Evolutionary conservation across 2,113 vertebrate genomes (phyloP).

Genomic region (Thamnaconus septentrionalis): DNA sequence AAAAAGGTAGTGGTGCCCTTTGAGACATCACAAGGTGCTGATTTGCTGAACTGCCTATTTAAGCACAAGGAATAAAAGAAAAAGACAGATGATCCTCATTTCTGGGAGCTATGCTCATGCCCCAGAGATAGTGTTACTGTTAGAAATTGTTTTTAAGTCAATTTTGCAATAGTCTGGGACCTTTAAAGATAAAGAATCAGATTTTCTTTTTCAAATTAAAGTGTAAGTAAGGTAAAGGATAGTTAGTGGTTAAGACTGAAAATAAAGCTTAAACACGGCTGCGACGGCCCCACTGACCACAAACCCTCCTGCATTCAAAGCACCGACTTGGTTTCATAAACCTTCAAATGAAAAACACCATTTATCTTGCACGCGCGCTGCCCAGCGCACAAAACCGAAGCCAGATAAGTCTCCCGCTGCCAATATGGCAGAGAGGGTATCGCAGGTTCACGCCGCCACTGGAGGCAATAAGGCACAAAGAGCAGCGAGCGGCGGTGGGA

Average conservation of each 20-base stretch:
- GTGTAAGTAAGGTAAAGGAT: background rate
- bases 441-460: conserved; percentile 27
- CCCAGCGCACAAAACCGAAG: conserved; percentile 42
- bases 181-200: too few species aligned
- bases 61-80: too few species aligned
- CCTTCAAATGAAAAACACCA: conserved; percentile 17
- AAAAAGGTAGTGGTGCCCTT: too few species aligned
- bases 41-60: too few species aligned
- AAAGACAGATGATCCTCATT: too few species aligned
- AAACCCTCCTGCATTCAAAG: conserved; percentile 16
- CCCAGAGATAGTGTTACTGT: too few species aligned
- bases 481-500: conserved; percentile 37
- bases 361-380: conserved; percentile 29
- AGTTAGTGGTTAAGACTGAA: too few species aligned
- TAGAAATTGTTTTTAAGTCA: too few species aligned
- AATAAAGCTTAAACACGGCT: too few species aligned
- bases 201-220: background rate
- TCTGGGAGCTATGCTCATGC: too few species aligned
- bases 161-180: too few species aligned
- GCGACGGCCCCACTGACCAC: background rate
- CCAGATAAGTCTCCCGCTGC: conserved; percentile 29
- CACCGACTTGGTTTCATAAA: conserved; percentile 25
- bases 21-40: too few species aligned
- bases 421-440: conserved; percentile 38
- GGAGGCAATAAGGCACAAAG: conserved; percentile 48